A percentile compares a stretch with the other conserved stretches of the same genome.
Conservation (phyloP, 2,113 vertebrate genomes). For the Pedetes capensis region DNA sequence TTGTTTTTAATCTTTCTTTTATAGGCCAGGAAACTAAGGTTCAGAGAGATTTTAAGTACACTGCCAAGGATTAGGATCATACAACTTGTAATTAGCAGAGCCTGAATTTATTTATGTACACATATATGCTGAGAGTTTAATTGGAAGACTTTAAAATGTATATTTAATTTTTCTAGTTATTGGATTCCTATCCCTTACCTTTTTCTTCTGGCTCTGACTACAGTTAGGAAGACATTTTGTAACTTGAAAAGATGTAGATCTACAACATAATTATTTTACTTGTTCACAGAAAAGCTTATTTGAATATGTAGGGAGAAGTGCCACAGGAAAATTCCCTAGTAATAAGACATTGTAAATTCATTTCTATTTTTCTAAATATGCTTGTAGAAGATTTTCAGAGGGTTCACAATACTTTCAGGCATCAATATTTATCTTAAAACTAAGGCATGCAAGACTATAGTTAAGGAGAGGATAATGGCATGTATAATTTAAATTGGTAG, state of each 20-base stretch:
- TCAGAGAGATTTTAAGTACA: slow-evolving; percentile 17
- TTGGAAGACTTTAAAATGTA: background rate
- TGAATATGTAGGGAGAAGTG: background rate
- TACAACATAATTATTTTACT: slow-evolving; percentile 3
- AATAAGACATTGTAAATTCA: slow-evolving; percentile 17
- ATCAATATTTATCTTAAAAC: slow-evolving; percentile 6
- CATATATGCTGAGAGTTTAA: background rate
- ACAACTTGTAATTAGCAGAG: background rate
- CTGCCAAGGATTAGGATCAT: background rate
- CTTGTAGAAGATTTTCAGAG: background rate
- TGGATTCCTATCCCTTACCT: background rate
- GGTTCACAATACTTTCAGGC: background rate
- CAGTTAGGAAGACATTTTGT: background rate
- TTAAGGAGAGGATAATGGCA: background rate
- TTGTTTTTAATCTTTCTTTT: slow-evolving; percentile 48
- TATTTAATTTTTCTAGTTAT: slow-evolving; percentile 33
- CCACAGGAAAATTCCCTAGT: background rate
- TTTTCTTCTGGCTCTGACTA: background rate
- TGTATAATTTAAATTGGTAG: background rate
- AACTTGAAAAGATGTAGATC: background rate
- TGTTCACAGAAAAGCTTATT: background rate
- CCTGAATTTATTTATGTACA: background rate
- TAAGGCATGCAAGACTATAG: background rate
- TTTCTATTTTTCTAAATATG: slow-evolving; percentile 4
- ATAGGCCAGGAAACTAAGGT: slow-evolving; percentile 24